Conservation (phyloP, 2,113 vertebrate species). For the Morone chrysops region DNA sequence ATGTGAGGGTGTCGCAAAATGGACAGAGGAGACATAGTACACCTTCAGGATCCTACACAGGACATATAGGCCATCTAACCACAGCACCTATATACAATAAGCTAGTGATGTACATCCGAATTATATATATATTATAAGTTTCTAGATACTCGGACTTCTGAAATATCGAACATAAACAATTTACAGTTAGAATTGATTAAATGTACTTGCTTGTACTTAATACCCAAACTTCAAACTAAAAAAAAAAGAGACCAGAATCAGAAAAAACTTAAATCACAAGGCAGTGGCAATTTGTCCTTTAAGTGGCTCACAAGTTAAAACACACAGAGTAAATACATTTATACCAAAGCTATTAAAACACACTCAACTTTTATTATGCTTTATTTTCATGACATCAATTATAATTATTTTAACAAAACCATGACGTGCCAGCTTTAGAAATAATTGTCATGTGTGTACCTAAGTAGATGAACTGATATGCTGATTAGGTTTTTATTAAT, state of each 20-base stretch:
- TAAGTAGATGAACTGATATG: not conserved
- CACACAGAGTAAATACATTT: not conserved
- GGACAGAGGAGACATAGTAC: conserved; percentile 77
- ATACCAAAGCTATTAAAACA: not conserved
- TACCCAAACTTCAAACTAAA: not conserved
- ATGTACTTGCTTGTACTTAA: not conserved
- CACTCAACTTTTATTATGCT: not conserved
- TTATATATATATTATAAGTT: not conserved
- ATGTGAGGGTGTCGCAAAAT: conserved; percentile 81
- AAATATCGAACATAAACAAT: not conserved
- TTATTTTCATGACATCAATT: not conserved
- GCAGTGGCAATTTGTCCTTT: not conserved
- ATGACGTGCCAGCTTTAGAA: not conserved
- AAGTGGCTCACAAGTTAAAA: not conserved
- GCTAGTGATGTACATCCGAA: not conserved
- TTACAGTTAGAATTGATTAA: not conserved
- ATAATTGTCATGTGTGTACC: not conserved
- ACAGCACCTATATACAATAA: conserved; percentile 18
- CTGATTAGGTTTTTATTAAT: not conserved
- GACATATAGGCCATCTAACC: conserved; percentile 53
- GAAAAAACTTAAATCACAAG: not conserved
- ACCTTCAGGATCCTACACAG: conserved; percentile 70
- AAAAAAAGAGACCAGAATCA: not conserved
- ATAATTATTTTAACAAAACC: not conserved
- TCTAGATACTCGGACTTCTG: not conserved